Evolutionary conservation across 2,797 vertebrate species (phyloP).

Genomic region (Myotis findleyi): DNA sequence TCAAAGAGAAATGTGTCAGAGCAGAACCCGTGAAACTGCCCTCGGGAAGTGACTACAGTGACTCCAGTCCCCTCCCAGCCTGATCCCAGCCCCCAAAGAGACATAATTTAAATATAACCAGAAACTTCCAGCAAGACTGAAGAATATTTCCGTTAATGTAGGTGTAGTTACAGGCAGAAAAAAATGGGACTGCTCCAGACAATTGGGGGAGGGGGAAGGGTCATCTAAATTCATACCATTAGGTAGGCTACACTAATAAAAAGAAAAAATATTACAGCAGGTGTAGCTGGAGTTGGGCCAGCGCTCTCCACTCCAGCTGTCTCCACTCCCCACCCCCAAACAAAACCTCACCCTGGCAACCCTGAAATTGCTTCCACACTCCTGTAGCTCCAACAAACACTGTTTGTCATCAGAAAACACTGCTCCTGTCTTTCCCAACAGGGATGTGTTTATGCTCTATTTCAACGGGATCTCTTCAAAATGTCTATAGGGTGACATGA

Average conservation of each 20-base stretch:
- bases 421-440: neutral
- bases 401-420: neutral
- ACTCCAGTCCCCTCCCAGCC: neutral
- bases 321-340: neutral
- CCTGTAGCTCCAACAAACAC: neutral
- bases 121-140: conserved; percentile 2
- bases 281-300: neutral
- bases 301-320: too few species aligned
- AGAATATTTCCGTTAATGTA: neutral
- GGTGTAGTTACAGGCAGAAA: neutral
- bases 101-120: neutral
- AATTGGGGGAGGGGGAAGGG: neutral
- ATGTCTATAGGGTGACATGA: neutral
- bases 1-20: conserved; percentile 7
- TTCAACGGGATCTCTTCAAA: neutral
- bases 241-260: neutral
- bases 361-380: neutral
- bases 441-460: neutral
- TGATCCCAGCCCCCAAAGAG: neutral
- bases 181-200: neutral
- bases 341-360: neutral
- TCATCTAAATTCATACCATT: neutral
- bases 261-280: neutral
- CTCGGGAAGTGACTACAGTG: neutral
- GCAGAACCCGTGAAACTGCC: neutral